A percentile compares a stretch with the other conserved stretches of the same genome.
These are phyloP conservation scores for Chrysaora quinquecirrha DNA, from an alignment of 30 jellyfish, hydroid and myxozoan genomes.

Conservation along the genomic window DNA sequence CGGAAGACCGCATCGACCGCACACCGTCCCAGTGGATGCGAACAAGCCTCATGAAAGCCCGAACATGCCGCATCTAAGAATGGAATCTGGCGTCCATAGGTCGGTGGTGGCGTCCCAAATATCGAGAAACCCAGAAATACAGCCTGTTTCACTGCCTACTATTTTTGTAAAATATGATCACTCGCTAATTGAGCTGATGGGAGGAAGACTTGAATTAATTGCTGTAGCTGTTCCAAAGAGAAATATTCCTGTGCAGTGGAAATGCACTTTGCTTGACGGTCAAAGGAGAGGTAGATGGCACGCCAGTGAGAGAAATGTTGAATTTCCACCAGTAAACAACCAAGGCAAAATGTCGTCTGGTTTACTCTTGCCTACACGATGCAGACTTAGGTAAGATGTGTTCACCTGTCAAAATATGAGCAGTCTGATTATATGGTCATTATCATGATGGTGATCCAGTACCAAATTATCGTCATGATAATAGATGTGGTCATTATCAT, in stretches of 20 bases:
- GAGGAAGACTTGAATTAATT: not conserved
- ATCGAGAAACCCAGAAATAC: no score
- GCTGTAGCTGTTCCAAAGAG: not conserved
- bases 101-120: no score
- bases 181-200: not conserved
- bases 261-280: not conserved
- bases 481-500: no score
- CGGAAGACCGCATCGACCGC: no score
- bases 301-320: not conserved
- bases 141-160: not conserved
- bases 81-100: no score
- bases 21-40: no score
- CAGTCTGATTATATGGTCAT: no score
- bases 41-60: no score
- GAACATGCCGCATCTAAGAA: no score
- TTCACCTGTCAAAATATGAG: no score
- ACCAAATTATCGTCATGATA: no score
- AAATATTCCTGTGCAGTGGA: not conserved
- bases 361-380: not conserved
- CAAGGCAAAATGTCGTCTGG: not conserved
- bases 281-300: not conserved
- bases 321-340: not conserved
- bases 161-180: not conserved
- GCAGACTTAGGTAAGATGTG: not conserved
- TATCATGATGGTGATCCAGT: no score